Percentiles rank a stretch among this genome's conserved stretches.
These are phyloP conservation scores for Torymus auratus DNA, from an alignment of 2,888 invertebrate genomes.

Conservation along the genomic window DNA sequence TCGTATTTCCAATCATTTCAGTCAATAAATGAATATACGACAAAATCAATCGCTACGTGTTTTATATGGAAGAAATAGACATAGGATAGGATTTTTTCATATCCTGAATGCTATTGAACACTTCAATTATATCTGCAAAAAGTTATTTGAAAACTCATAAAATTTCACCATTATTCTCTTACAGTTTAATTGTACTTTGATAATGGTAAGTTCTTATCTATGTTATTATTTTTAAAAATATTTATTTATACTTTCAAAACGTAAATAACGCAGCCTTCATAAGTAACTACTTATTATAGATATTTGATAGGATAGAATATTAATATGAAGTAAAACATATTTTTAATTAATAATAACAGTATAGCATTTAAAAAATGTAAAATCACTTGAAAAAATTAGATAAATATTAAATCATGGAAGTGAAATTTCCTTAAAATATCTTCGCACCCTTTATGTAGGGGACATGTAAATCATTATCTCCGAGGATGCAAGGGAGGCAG, in stretches of 20 bases:
- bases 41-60: conserved; percentile 9
- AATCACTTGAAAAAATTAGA: background rate
- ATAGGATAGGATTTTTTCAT: background rate
- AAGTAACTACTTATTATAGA: background rate
- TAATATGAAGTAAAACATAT: background rate
- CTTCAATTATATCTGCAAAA: too few relatives aligned
- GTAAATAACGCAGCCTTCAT: too few relatives aligned
- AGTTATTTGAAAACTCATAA: too few relatives aligned
- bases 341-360: background rate
- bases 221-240: too few relatives aligned
- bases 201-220: too few relatives aligned
- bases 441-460: conserved; percentile 27
- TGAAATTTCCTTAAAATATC: conserved; percentile 41
- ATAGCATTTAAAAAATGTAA: background rate
- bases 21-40: conserved; percentile 5
- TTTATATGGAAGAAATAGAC: background rate
- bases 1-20: conserved; percentile 29
- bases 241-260: too few relatives aligned
- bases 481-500: conserved; percentile 40
- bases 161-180: too few relatives aligned
- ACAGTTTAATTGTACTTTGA: too few relatives aligned
- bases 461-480: conserved; percentile 51
- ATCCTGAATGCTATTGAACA: too few relatives aligned
- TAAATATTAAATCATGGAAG: conserved; percentile 1
- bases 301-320: background rate